Percentiles rank a stretch among this genome's conserved stretches.
Evolutionary conservation across 2,113 vertebrate species (phyloP).

Genomic region (Gopherus flavomarginatus): DNA sequence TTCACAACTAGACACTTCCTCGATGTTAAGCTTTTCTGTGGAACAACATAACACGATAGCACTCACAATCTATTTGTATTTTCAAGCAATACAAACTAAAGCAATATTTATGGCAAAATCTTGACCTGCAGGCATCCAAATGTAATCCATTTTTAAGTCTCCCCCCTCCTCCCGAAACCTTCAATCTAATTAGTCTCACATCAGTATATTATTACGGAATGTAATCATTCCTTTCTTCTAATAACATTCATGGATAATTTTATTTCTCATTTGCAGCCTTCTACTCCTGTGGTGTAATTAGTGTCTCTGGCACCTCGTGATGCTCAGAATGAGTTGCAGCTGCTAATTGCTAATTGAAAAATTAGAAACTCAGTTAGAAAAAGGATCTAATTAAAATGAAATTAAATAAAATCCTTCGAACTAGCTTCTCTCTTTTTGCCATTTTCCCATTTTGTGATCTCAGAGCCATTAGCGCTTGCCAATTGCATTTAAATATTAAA

Average conservation of each 20-base stretch:
- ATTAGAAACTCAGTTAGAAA: conserved; percentile 97
- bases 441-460: conserved; percentile 67
- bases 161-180: conserved; percentile 74
- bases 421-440: conserved; percentile 82
- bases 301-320: conserved; percentile 88
- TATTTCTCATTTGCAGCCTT: conserved; percentile 86
- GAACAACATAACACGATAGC: not conserved
- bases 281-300: conserved; percentile 87
- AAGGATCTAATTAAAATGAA: conserved; percentile 96
- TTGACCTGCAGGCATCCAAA: conserved; percentile 73
- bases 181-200: conserved; percentile 87
- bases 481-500: conserved; percentile 74
- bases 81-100: conserved; percentile 47
- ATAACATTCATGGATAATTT: conserved; percentile 87
- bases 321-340: conserved; percentile 88
- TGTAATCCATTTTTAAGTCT: conserved; percentile 72
- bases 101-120: conserved; percentile 62
- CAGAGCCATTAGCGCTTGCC: conserved; percentile 73
- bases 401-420: conserved; percentile 92
- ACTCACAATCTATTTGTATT: conserved; percentile 23
- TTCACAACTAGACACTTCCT: not conserved
- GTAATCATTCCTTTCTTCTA: conserved; percentile 87
- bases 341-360: conserved; percentile 99
- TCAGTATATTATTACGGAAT: conserved; percentile 86
- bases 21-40: not conserved